Evolutionary conservation across 2,888 invertebrate species (phyloP).

Genomic region (Alentia gelatinosa): DNA sequence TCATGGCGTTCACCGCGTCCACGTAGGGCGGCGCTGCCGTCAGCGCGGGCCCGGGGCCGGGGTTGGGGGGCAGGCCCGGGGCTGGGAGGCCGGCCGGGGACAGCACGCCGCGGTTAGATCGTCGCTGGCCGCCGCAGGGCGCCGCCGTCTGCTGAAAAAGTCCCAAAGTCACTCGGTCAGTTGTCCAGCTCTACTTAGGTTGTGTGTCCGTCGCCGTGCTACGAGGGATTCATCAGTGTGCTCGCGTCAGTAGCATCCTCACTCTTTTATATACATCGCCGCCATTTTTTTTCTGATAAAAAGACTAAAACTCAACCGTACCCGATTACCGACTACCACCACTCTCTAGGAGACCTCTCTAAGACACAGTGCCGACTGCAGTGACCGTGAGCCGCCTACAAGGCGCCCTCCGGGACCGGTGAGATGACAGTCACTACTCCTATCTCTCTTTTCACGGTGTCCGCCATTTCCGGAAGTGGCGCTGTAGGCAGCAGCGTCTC

Average conservation of each 20-base stretch:
- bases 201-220: no score
- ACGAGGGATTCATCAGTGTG: no score
- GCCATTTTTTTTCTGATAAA: no score
- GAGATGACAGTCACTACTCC: no score
- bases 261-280: no score
- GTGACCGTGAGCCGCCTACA: no score
- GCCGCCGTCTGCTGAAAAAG: constrained; percentile 43
- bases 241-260: no score
- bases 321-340: no score
- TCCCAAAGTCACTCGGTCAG: constrained; percentile 11
- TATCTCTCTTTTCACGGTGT: neutral
- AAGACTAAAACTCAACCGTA: no score
- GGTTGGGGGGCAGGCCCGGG: neutral
- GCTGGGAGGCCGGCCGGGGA: neutral
- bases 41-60: neutral
- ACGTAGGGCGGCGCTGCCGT: neutral
- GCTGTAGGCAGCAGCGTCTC: neutral
- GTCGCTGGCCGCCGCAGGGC: neutral
- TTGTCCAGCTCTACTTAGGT: neutral
- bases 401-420: no score
- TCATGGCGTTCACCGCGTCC: neutral
- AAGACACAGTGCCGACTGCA: no score
- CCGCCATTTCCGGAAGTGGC: neutral
- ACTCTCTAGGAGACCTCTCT: no score
- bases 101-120: neutral